Evolutionary conservation across 1,140 invertebrate genomes (phyloP).

Genomic region (Diachasmimorpha longicaudata): DNA sequence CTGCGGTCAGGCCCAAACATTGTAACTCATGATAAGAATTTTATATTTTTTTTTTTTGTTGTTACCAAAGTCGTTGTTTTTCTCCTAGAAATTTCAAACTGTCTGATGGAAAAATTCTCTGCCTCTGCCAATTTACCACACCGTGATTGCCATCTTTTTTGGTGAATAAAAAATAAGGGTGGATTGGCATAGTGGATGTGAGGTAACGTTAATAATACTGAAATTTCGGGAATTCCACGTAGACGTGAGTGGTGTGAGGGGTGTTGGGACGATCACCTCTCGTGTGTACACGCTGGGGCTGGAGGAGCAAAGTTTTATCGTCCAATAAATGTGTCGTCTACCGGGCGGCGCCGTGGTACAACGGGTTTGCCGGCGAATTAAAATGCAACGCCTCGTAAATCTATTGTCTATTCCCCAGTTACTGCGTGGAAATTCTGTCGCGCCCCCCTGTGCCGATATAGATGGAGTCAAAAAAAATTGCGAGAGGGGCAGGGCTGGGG

Average conservation of each 20-base stretch:
- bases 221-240: conserved; percentile 50
- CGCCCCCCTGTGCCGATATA: conserved; percentile 10
- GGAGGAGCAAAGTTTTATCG: conserved; percentile 50
- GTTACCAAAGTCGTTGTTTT: background rate
- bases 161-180: conserved; percentile 30
- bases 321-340: conserved; percentile 56
- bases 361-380: conserved; percentile 43
- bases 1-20: background rate
- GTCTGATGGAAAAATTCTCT: too few relatives aligned
- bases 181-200: conserved; percentile 31
- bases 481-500: background rate
- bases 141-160: background rate
- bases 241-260: conserved; percentile 29
- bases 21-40: background rate
- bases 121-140: too few relatives aligned
- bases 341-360: conserved; percentile 35
- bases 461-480: background rate
- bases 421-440: conserved; percentile 11
- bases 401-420: conserved; percentile 39
- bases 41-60: too few relatives aligned
- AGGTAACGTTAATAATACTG: conserved; percentile 41
- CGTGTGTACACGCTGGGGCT: conserved; percentile 29
- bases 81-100: background rate
- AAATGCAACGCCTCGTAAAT: conserved; percentile 51
- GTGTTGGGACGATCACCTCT: conserved; percentile 34